Conservation (phyloP, 2,797 vertebrate species). For the Pantherophis vulpinus region DNA sequence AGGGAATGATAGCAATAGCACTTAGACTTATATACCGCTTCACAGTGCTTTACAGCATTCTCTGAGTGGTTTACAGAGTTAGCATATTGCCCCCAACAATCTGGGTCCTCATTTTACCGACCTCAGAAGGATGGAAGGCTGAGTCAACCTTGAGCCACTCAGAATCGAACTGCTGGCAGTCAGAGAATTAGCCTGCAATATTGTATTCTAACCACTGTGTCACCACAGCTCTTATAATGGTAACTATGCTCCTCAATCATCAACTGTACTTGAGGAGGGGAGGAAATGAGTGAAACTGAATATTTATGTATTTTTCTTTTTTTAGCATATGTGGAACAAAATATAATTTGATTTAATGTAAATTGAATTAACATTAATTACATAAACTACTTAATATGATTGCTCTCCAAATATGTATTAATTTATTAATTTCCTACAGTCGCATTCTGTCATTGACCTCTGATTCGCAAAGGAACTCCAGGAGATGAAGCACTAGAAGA, state of each 20-base stretch:
- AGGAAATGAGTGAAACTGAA: neutral
- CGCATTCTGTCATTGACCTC: neutral
- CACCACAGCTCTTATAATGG: neutral
- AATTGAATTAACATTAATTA: neutral
- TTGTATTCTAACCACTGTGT: neutral
- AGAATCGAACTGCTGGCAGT: neutral
- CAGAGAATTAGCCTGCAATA: neutral
- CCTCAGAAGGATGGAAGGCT: neutral
- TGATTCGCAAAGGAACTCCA: neutral
- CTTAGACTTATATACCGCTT: neutral
- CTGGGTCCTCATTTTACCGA: neutral
- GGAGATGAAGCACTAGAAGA: neutral
- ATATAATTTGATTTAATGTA: neutral
- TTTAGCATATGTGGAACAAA: neutral
- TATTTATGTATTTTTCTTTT: neutral
- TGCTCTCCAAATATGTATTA: neutral
- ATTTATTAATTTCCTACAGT: neutral
- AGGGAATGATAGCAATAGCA: neutral
- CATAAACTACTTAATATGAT: neutral
- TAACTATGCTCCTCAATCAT: neutral
- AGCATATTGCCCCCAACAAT: neutral
- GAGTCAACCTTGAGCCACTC: neutral
- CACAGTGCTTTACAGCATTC: neutral
- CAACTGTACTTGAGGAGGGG: neutral
- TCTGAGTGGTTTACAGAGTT: neutral